A percentile compares a stretch with the other conserved stretches of the same genome.
Conservation (phyloP, 2,113 vertebrate genomes). For the Gila orcuttii region DNA sequence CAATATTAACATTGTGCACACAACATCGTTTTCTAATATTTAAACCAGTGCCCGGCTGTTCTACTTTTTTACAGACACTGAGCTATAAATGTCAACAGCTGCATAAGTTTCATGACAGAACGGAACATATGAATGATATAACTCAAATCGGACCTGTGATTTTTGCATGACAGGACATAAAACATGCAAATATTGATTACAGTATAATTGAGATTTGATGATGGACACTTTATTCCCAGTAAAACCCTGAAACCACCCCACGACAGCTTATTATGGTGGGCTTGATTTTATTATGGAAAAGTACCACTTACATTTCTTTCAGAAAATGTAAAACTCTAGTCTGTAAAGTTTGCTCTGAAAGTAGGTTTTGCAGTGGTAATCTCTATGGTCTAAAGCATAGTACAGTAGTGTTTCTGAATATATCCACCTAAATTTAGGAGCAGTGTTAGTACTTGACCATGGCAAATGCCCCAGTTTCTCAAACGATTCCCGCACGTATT, state of each 20-base stretch:
- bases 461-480: conserved; percentile 35
- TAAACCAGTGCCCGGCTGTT: too few relatives aligned
- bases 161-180: not conserved
- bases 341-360: conserved; percentile 14
- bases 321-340: not conserved
- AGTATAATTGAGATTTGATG: not conserved
- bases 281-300: not conserved
- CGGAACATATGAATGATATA: too few relatives aligned
- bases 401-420: conserved; percentile 37
- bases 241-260: not conserved
- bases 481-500: conserved; percentile 35
- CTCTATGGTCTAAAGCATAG: conserved; percentile 20
- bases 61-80: too few relatives aligned
- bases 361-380: conserved; percentile 23
- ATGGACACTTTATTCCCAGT: not conserved
- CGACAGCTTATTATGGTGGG: too few relatives aligned
- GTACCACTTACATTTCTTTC: not conserved
- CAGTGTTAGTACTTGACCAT: conserved; percentile 23
- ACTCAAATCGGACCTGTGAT: not conserved
- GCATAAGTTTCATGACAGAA: too few relatives aligned
- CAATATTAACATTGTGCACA: too few relatives aligned
- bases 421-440: conserved; percentile 40
- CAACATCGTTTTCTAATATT: too few relatives aligned
- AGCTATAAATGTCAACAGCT: too few relatives aligned
- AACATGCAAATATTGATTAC: too few relatives aligned